Percentiles rank a stretch among this genome's conserved stretches.
Evolutionary conservation across 2,113 vertebrate species (phyloP).

Genomic region (Hypomesus transpacificus): DNA sequence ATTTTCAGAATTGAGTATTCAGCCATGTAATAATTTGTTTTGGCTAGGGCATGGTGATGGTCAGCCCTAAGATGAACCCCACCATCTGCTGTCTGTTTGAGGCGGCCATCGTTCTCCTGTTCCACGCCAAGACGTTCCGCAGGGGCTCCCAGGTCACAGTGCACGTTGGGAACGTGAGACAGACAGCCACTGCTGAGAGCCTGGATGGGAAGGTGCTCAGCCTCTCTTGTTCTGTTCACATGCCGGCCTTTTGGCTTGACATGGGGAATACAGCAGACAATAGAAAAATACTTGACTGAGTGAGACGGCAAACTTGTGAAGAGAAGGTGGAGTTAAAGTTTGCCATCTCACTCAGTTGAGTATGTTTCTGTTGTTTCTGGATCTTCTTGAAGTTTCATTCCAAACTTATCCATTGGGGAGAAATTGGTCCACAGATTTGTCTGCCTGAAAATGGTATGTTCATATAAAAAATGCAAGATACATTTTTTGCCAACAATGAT

Average conservation of each 20-base stretch:
- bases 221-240: neutral
- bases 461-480: no score
- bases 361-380: neutral
- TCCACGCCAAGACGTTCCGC: conserved; percentile 93
- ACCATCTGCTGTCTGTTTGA: conserved; percentile 95
- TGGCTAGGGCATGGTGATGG: conserved; percentile 93
- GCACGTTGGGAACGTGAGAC: conserved; percentile 91
- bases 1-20: no score
- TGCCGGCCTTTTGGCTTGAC: neutral
- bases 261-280: neutral
- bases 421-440: no score
- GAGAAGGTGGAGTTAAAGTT: no score
- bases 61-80: conserved; percentile 95
- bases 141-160: conserved; percentile 94
- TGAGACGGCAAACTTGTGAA: no score
- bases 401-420: no score
- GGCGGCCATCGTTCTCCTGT: conserved; percentile 91
- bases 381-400: neutral
- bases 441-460: no score
- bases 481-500: no score
- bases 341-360: no score
- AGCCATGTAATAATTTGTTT: no score
- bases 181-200: conserved; percentile 89
- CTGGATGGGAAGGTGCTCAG: conserved; percentile 88
- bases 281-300: no score